Evolutionary conservation across 2,888 invertebrate species (phyloP), one percentile per base, ranked within the genome.

Genomic region (Synanthedon vespiformis): DNA sequence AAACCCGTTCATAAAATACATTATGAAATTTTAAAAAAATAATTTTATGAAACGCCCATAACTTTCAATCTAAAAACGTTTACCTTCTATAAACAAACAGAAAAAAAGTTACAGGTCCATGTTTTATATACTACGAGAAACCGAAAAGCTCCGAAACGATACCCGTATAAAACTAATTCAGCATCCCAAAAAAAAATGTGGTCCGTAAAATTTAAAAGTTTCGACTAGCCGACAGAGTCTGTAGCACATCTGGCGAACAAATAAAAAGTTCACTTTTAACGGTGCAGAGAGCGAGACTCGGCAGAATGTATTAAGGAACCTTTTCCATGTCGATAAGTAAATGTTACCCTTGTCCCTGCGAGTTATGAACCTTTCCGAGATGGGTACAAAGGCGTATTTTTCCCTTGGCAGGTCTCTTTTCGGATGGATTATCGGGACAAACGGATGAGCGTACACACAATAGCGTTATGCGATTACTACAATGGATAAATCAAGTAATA

Each of bases 291-390:
- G 64, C 59, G 63, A 66, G 66, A 69, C 67, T 66, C 68, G 66
- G 67, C 66, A 64, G 70, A 78, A 80, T 77, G 73, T 77, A 80
- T 80, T 76, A 78, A 72, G 68, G 67, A 70, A 75, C 77, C 77
- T 77, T 77, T 83, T 80, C 76, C 77, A 72, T 76, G 74, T 76
- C 82, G 79, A 81, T 82, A 83, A 83, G 81, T 80, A 82, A 83
- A 83, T 77, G 79, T 77, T 78, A 76, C 79, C 78, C 77, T 72
- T 76, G 79, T 80, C 75, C 69, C 68, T 61, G 56, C 68, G 71
- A 82, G 74, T 75, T 79, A 77, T 77, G 74, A 74, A 76, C 78
- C 76, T 41, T 73, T 69, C 56, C 61, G 55, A 60, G 63, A 65
- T 70, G 68, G 67, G 68, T 64, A 69, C 61, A 68, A 66, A 70